Evolutionary conservation across 2,113 vertebrate species (phyloP), one percentile per base, ranked within the genome.

Genomic region (Plecturocebus donacophilus): DNA sequence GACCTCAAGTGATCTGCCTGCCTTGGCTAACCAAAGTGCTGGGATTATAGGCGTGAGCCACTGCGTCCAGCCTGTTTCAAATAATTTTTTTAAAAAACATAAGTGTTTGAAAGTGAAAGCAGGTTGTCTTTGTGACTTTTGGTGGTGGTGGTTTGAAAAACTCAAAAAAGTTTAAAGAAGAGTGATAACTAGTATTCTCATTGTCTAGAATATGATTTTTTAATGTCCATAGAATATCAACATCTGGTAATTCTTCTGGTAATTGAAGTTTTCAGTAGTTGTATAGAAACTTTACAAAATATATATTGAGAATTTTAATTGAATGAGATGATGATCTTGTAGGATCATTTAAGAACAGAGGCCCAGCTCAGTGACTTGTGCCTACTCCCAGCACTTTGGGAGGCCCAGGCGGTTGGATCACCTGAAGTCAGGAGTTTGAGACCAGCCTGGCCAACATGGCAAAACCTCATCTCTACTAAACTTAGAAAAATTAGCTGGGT

Each of bases 261-360:
- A 45, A 58, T 91, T 42, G 77, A 71, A 76, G 35, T 96, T 95
- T 79, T 38, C 38, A 71, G 27, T 82, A 68, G 61, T 79, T 83
- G 8, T 75, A n/a, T 95, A 89, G 45, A 91, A 66, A 95, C 32
- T 56, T 40, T 5, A 73, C 66, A 90, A 35, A 95, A 70, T 93
- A 12, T 11, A 85, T 88, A 12, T 40, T 84, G 42, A 77, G 3
- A 56, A 8, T 86, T 88, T 88, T 56, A 1, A 92, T 16, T 90
- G 84, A 87, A 64, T 91, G 27, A 17, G 20, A 80, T 80, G 49
- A 35, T 86, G 27, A 64, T 64, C 45, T 85, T 85, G 17, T 40
- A 47, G 66, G 40, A 16, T 87, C 47, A 89, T 91, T 89, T 82
- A 68, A 40, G 23, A 90, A 66, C 8, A 16, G 45, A 84, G 66